Base-by-base conservation (phyloP, 2,113 vertebrate species). In the Pollimyrus isidori region DNA sequence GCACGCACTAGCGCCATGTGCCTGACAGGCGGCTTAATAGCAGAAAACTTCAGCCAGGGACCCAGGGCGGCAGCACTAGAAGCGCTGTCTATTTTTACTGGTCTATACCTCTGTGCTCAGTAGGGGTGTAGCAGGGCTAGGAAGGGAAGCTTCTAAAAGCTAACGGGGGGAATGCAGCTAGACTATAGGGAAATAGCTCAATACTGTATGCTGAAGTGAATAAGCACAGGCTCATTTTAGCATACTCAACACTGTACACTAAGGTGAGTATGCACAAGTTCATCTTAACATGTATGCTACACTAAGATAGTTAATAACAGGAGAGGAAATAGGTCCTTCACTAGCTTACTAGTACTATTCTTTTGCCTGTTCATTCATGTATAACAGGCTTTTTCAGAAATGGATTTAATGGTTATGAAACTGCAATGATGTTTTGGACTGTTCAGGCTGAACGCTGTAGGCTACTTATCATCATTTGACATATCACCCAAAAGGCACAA, bases 21-120 rank as follows among this genome's bases (percentile, higher is more conserved):
- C 92, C 93, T 89, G 91, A 92, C 92, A 90, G 90, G 91, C 91
- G 90, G 89, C 88, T 94, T 94, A 94, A 95, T 93, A 91, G 89
- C 93, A 96, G 92, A 50, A 91, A 93, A 93, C 90, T 94, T 94
- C 91, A 93, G 90, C 89, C 9, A 76, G 92, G 90, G 86, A 89
- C 3, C 87, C 88, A 91, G 87, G 89, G 90, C 89, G 90, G 89
- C 10, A 0, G 73, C 91, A 93, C 23, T 39, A 30, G 88, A 80
- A 23, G 62, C 4, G 83, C 89, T 52, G n/a, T 42, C 30, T 30
- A 85, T 0, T 90, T 92, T 92, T 80, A 88, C 86, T 90, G 89
- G 46, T 91, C 91, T 86, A 89, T 65, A 82, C 89, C 73, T 92
- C 83, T 90, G 93, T 91, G 88, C 26, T 73, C 0, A 21, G 23